These are phyloP conservation scores for Anguilla rostrata DNA, from an alignment of 2,113 vertebrate genomes.

Conservation along the genomic window DNA sequence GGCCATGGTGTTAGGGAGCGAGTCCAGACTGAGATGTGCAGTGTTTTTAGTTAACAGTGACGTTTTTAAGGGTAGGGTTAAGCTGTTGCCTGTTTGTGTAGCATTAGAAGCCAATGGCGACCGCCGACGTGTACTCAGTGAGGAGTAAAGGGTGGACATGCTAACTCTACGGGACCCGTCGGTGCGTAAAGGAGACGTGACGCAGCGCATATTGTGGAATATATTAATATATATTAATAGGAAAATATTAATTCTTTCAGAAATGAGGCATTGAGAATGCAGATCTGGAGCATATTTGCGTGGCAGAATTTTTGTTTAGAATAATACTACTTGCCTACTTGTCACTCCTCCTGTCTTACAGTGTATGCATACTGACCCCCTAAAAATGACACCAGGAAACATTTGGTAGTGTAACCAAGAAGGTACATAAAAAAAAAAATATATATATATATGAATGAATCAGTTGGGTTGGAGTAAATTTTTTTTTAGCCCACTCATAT, in stretches of 20 bases:
- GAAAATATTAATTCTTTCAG: neutral
- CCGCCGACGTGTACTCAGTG: neutral
- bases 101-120: neutral
- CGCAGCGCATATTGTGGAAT: neutral
- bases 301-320: neutral
- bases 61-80: neutral
- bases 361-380: neutral
- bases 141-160: neutral
- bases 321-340: neutral
- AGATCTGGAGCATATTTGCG: neutral
- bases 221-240: too few species aligned
- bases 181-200: neutral
- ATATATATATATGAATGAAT: neutral
- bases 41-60: too few species aligned
- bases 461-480: neutral
- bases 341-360: neutral
- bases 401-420: neutral
- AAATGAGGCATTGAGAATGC: neutral
- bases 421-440: neutral
- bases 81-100: too few species aligned
- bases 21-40: too few species aligned
- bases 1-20: too few species aligned
- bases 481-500: neutral
- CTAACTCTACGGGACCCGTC: neutral
- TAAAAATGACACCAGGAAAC: neutral